Evolutionary conservation across 2,113 vertebrate species (phyloP).

Genomic region (Pleuronectes platessa): DNA sequence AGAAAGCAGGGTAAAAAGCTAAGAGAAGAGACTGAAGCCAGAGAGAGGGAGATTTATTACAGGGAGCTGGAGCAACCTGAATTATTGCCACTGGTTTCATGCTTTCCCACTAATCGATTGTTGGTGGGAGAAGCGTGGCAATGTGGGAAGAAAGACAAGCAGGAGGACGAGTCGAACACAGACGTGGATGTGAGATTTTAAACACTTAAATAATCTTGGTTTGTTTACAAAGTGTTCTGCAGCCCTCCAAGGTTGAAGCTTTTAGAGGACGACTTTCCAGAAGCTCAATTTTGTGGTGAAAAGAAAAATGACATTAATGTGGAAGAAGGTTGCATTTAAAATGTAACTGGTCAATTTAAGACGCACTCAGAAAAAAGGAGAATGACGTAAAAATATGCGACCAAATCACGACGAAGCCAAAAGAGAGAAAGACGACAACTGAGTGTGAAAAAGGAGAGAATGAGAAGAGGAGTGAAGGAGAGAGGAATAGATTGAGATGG

Average conservation of each 20-base stretch:
- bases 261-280: too few relatives aligned
- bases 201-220: background rate
- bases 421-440: background rate
- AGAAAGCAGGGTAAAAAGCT: background rate
- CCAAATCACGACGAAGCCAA: too few relatives aligned
- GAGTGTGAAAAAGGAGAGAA: background rate
- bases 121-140: too few relatives aligned
- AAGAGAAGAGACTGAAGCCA: background rate
- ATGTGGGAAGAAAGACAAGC: background rate
- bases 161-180: background rate
- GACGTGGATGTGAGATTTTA: background rate
- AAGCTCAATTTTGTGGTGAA: too few relatives aligned
- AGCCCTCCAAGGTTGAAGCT: too few relatives aligned
- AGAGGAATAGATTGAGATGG: conserved; percentile 18
- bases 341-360: too few relatives aligned
- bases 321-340: too few relatives aligned
- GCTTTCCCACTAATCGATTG: background rate
- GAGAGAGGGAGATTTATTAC: too few relatives aligned
- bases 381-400: too few relatives aligned
- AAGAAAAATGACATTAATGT: too few relatives aligned
- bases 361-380: too few relatives aligned
- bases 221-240: background rate
- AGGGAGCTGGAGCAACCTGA: background rate
- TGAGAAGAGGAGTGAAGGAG: background rate
- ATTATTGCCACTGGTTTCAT: background rate